Evolutionary conservation across 2,113 vertebrate species (phyloP).

Genomic region (Zosterops japonicus): DNA sequence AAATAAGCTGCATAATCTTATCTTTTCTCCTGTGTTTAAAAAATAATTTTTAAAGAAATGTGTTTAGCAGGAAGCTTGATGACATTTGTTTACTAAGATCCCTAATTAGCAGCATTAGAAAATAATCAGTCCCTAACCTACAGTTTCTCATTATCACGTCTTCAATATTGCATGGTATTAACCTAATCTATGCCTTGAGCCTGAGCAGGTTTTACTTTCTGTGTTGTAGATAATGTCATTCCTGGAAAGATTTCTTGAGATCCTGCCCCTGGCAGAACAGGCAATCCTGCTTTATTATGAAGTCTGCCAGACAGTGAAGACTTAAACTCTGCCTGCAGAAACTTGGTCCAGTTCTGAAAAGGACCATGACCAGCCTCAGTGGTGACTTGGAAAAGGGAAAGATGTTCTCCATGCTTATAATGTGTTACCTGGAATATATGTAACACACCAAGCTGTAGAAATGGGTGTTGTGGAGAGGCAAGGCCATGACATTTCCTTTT

Average conservation of each 20-base stretch:
- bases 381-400: background rate
- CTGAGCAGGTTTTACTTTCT: background rate
- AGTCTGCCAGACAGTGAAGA: background rate
- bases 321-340: background rate
- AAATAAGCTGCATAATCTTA: background rate
- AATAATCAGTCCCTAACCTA: background rate
- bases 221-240: background rate
- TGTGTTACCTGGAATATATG: background rate
- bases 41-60: background rate
- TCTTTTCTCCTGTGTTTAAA: background rate
- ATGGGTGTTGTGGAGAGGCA: background rate
- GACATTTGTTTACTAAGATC: background rate
- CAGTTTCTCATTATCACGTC: background rate
- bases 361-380: background rate
- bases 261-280: background rate
- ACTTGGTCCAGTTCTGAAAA: background rate
- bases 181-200: background rate
- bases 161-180: background rate
- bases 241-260: background rate
- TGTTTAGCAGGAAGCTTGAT: background rate
- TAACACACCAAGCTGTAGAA: background rate
- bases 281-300: background rate
- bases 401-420: background rate
- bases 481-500: background rate
- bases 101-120: background rate